Evolutionary conservation across 2,113 vertebrate species (phyloP), one percentile per base, ranked within the genome.

Genomic region (Elephantulus edwardii): DNA sequence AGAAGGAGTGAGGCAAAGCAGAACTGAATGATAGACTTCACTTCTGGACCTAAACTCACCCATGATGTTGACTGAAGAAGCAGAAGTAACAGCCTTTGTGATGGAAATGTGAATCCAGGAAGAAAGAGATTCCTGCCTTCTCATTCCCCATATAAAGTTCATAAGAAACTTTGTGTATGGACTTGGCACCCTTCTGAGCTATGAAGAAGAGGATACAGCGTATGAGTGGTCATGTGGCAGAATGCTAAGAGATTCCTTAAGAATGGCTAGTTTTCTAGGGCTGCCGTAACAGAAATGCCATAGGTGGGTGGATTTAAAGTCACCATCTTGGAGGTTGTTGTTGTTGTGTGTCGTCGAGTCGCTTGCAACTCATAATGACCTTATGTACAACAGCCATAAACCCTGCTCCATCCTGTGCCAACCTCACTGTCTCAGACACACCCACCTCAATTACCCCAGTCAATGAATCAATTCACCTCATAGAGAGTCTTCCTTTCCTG

Each of bases 191-290:
- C n/a, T n/a, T n/a, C n/a, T n/a, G 35, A 22, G 4, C 6, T 2
- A 0, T 0, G 20, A 54, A 19, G 70, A 35, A 13, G 28, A 46
- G 17, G 44, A 5, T 38, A 42, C 16, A 1, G 20, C 40, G 8
- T 1, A 10, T 2, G 44, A 9, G 54, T 9, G 40, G 22, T 33
- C 80, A 38, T 0, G 1, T 8, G 5, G 42, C 30, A 4, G 2
- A 1, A 1, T 0, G 2, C 10, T 9, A 3, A 48, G 60, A 0
- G 6, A 4, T 8, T 3, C 12, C 26, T 6, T 0, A 20, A 6
- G 68, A 22, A 20, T 56, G 20, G 5, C 26, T 6, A 28, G 64
- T 66, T 35, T 66, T 13, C n/a, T 20, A 66, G 64, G 17, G 33
- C n/a, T 66, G 64, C 64, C 16, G 19, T 66, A 66, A 19, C 64